Evolutionary conservation across 2,113 vertebrate species (phyloP).

Genomic region (Suricata suricatta): DNA sequence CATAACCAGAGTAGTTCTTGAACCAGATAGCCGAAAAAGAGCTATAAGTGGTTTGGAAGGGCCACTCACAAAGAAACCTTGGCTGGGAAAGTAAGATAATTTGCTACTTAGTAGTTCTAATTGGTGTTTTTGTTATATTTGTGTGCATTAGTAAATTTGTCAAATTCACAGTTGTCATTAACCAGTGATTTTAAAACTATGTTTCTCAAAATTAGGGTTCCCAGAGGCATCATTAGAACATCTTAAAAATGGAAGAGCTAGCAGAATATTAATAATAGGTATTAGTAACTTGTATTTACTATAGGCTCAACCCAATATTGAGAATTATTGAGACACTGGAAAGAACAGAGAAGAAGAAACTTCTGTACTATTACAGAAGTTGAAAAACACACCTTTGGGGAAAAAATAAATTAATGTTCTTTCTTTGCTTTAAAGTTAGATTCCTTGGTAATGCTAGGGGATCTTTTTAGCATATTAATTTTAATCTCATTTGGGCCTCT

Average conservation of each 20-base stretch:
- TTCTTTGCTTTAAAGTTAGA: background rate
- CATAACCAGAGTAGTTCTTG: constrained; percentile 90
- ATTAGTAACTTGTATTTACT: background rate
- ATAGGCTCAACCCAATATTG: background rate
- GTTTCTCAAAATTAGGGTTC: background rate
- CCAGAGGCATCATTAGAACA: background rate
- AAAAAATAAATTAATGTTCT: background rate
- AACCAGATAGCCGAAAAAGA: constrained; percentile 94
- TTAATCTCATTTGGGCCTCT: background rate
- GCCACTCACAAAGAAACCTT: constrained; percentile 92
- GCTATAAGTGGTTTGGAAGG: constrained; percentile 87
- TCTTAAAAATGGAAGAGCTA: constrained; percentile 45
- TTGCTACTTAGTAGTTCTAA: constrained; percentile 38
- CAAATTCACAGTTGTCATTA: constrained; percentile 37
- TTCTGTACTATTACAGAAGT: background rate
- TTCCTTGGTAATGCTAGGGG: background rate
- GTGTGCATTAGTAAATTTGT: constrained; percentile 39
- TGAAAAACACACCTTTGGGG: background rate
- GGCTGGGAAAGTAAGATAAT: constrained; percentile 95
- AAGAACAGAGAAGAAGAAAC: background rate
- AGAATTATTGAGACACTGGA: background rate
- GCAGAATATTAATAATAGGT: background rate
- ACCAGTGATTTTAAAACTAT: constrained; percentile 20
- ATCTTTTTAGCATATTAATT: background rate
- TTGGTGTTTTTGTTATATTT: constrained; percentile 24